Conservation (phyloP, 2,888 invertebrate species). For the Nemapogon koenigi region DNA sequence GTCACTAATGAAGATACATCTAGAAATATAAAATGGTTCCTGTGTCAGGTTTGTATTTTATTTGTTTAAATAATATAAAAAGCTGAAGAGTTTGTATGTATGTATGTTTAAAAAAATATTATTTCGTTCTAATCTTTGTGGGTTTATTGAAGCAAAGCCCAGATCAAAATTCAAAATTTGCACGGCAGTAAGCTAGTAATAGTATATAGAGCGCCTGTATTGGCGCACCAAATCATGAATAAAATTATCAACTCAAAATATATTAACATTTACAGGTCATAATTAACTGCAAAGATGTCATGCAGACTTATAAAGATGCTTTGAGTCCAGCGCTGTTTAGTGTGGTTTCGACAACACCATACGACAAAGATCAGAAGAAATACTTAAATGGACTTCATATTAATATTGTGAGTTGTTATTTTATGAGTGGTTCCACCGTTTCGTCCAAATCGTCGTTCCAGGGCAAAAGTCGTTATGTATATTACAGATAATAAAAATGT, state of each 20-base stretch:
- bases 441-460: neutral
- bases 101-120: no score
- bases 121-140: no score
- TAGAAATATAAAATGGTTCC: slow-evolving; percentile 26
- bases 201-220: no score
- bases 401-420: slow-evolving; percentile 31
- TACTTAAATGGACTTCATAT: slow-evolving; percentile 35
- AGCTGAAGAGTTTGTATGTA: no score
- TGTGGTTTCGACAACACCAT: slow-evolving; percentile 22
- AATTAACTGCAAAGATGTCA: slow-evolving; percentile 29
- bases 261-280: slow-evolving; percentile 25
- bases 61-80: neutral
- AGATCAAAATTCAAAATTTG: no score
- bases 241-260: neutral
- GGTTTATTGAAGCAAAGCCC: no score
- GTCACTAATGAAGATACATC: neutral
- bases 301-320: slow-evolving; percentile 24
- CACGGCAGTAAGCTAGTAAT: no score
- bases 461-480: no score
- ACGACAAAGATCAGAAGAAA: slow-evolving; percentile 5
- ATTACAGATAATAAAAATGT: no score
- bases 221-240: no score
- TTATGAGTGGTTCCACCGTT: neutral
- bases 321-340: slow-evolving; percentile 29
- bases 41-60: slow-evolving; percentile 29